phyloP scores from a whole-genome alignment of 2,888 invertebrate genomes.

The Athalia cordata region DNA sequence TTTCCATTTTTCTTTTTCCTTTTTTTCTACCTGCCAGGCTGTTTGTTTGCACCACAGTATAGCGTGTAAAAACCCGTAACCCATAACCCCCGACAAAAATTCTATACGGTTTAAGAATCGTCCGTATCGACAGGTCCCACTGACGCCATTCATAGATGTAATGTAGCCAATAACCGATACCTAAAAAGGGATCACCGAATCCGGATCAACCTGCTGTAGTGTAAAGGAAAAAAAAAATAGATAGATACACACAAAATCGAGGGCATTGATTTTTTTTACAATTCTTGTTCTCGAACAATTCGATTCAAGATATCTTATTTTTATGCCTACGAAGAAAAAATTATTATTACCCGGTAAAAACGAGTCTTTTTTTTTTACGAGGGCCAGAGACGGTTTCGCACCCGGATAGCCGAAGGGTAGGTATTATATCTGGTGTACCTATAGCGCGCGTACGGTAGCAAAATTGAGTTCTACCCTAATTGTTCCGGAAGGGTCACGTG shows the following conservation, averaged over 20 bases:
- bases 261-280: too few species aligned
- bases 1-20: neutral
- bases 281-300: too few species aligned
- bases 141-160: slow-evolving; percentile 30
- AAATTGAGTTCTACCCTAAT: neutral
- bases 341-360: too few species aligned
- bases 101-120: slow-evolving; percentile 11
- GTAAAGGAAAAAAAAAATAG: too few species aligned
- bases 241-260: too few species aligned
- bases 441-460: neutral
- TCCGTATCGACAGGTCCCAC: slow-evolving; percentile 26
- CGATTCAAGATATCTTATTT: too few species aligned
- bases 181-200: neutral
- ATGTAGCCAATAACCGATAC: slow-evolving; percentile 21
- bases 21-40: neutral
- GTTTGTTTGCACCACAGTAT: too few species aligned
- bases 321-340: too few species aligned
- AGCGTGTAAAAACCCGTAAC: too few species aligned
- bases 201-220: neutral
- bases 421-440: neutral
- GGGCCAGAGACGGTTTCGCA: neutral
- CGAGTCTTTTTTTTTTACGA: too few species aligned
- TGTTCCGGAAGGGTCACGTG: slow-evolving; percentile 2
- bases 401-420: neutral
- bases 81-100: neutral